Conservation (phyloP, 2,113 vertebrate genomes). For the Speoplatyrhinus poulsoni region DNA sequence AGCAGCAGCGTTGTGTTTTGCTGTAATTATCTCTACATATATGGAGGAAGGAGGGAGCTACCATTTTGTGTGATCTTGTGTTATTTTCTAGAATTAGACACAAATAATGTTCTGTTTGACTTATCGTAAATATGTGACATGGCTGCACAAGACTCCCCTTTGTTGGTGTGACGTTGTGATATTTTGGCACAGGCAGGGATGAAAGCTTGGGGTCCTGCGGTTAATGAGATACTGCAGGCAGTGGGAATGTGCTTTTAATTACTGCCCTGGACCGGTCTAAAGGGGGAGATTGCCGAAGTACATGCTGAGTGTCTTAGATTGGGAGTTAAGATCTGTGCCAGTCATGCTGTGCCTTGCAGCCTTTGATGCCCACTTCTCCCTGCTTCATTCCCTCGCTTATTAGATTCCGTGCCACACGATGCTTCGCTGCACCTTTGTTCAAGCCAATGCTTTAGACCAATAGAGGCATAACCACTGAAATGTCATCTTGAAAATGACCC, state of each 20-base stretch:
- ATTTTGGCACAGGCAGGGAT: constrained; percentile 91
- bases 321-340: constrained; percentile 94
- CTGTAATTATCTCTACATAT: constrained; percentile 31
- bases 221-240: constrained; percentile 95
- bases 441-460: constrained; percentile 60
- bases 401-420: constrained; percentile 78
- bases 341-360: constrained; percentile 90
- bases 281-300: constrained; percentile 83
- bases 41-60: constrained; percentile 17
- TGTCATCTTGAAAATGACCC: constrained; percentile 59
- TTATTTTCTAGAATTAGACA: constrained; percentile 47
- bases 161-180: constrained; percentile 66
- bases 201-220: constrained; percentile 88
- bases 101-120: constrained; percentile 52
- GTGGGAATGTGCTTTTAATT: constrained; percentile 98
- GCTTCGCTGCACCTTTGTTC: constrained; percentile 74
- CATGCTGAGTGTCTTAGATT: constrained; percentile 90
- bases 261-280: constrained; percentile 85
- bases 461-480: constrained; percentile 57
- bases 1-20: constrained; percentile 36
- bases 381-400: constrained; percentile 83
- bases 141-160: constrained; percentile 44
- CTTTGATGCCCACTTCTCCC: constrained; percentile 93
- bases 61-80: constrained; percentile 34
- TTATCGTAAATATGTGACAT: constrained; percentile 47